These are phyloP conservation scores for Serilophus lunatus DNA, from an alignment of 2,113 vertebrate species.

Conservation along the genomic window DNA sequence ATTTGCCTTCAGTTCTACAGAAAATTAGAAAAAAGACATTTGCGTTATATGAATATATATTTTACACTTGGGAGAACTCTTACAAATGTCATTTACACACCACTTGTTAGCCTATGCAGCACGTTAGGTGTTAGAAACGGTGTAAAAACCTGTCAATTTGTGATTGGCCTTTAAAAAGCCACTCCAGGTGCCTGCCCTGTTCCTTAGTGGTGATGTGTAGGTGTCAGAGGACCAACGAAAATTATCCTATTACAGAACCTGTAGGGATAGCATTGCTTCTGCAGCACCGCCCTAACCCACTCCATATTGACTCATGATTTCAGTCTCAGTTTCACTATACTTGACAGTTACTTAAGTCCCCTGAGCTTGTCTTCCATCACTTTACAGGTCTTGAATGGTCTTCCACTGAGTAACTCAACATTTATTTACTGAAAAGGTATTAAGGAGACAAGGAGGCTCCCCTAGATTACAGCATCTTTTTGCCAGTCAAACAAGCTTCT, in stretches of 20 bases:
- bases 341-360: not conserved
- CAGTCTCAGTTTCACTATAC: not conserved
- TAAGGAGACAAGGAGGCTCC: not conserved
- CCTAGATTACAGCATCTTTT: not conserved
- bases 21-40: conserved; percentile 41
- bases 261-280: not conserved
- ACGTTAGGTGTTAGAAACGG: not conserved
- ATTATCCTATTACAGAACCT: not conserved
- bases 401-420: not conserved
- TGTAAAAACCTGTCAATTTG: not conserved
- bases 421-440: not conserved
- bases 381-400: not conserved
- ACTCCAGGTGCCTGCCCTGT: not conserved
- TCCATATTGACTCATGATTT: not conserved
- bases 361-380: not conserved
- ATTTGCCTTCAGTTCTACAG: conserved; percentile 9
- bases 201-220: not conserved
- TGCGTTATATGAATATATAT: conserved; percentile 32
- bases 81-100: conserved; percentile 8
- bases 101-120: conserved; percentile 27
- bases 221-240: not conserved
- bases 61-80: conserved; percentile 1
- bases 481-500: not conserved
- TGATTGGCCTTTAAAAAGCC: not conserved
- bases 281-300: not conserved